Percentiles rank a stretch among this genome's conserved stretches.
These are phyloP conservation scores for Hemiprocne comata DNA, from an alignment of 2,113 vertebrate genomes.

Conservation along the genomic window DNA sequence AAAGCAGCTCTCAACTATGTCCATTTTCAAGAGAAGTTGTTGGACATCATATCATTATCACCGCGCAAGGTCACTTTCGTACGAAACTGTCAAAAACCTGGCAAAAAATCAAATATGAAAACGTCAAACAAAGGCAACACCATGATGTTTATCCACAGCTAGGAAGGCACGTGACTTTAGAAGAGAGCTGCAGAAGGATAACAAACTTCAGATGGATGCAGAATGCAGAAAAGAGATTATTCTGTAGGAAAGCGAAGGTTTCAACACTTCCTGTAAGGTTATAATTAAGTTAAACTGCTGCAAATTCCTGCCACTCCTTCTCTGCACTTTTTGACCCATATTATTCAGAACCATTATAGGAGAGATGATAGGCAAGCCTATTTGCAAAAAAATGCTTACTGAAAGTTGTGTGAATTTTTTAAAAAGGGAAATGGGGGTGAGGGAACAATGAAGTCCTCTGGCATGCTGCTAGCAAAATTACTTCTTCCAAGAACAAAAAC, in stretches of 20 bases:
- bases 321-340: background rate
- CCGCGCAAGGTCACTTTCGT: background rate
- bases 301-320: conserved; percentile 58
- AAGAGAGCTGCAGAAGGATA: background rate
- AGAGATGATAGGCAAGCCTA: background rate
- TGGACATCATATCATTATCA: background rate
- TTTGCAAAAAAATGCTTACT: background rate
- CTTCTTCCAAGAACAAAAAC: background rate
- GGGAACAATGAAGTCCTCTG: background rate
- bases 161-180: background rate
- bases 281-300: background rate
- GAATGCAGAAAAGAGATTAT: background rate
- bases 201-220: background rate
- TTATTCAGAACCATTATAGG: background rate
- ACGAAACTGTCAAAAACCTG: background rate
- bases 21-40: background rate
- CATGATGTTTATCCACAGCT: background rate
- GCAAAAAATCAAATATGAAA: background rate
- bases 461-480: background rate
- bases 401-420: background rate
- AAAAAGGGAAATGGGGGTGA: background rate
- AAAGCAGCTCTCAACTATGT: background rate
- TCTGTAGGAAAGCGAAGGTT: background rate
- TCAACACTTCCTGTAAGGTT: background rate
- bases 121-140: conserved; percentile 1